Conservation (phyloP, 2,797 vertebrate species). For the Acipenser transmontanus region DNA sequence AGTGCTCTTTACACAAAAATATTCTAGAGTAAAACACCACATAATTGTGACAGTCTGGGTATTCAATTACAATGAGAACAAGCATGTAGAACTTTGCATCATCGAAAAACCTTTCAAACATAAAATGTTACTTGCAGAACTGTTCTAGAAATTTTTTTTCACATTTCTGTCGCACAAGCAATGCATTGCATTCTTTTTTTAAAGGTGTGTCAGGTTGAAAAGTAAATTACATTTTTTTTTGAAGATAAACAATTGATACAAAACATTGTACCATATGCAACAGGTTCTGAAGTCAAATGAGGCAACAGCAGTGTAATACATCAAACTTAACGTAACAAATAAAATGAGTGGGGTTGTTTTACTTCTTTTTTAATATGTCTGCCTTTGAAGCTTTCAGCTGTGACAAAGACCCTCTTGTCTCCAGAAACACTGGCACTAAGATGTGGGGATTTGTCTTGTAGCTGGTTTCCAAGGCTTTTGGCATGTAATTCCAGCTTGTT, state of each 20-base stretch:
- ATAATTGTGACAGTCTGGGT: neutral
- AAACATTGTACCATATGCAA: no score
- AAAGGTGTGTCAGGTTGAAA: no score
- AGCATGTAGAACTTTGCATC: neutral
- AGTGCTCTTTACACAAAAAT: neutral
- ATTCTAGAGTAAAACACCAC: neutral
- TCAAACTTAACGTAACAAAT: neutral
- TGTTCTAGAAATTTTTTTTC: no score
- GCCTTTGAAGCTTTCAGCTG: neutral
- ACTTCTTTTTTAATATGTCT: neutral
- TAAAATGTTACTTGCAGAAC: no score
- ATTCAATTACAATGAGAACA: neutral
- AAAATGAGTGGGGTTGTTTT: neutral
- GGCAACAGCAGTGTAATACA: neutral
- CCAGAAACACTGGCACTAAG: neutral
- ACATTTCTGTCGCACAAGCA: no score
- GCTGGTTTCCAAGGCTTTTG: constrained; percentile 1
- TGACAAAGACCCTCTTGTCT: constrained; percentile 8
- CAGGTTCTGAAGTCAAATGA: neutral
- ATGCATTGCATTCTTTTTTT: no score
- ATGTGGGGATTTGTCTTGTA: constrained; percentile 3
- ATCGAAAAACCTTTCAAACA: no score
- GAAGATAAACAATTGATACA: no score
- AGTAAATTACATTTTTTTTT: no score
- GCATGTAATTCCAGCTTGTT: constrained; percentile 28